phyloP scores from a whole-genome alignment of 1,140 invertebrate species.

The Nephotettix cincticeps region DNA sequence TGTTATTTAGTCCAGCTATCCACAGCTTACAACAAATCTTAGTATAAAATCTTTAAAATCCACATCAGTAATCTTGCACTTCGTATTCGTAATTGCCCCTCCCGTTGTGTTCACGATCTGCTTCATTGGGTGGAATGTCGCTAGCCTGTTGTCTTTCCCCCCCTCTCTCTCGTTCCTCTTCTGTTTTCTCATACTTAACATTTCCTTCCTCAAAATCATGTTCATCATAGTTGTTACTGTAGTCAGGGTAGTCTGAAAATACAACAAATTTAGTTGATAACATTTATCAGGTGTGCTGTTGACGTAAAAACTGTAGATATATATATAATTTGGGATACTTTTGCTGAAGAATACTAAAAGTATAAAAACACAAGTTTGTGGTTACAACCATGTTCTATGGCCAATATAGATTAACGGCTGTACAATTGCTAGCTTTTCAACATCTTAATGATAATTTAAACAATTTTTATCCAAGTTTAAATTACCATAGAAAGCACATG shows the following conservation, averaged over 20 bases:
- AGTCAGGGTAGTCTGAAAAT: conserved; percentile 66
- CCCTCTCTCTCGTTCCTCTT: conserved; percentile 45
- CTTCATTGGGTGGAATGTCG: conserved; percentile 2
- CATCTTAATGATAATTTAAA: no score
- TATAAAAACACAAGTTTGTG: no score
- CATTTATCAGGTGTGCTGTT: no score
- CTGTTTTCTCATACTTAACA: conserved; percentile 64
- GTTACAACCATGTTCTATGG: no score
- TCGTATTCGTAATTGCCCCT: conserved; percentile 24
- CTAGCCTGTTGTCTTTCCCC: not conserved
- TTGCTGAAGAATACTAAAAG: no score
- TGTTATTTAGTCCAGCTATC: not conserved
- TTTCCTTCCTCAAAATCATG: conserved; percentile 54
- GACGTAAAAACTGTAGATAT: no score
- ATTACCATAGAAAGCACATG: no score
- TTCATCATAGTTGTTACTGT: conserved; percentile 50
- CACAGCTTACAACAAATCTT: conserved; percentile 1
- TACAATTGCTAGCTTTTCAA: no score
- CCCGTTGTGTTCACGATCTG: conserved; percentile 9
- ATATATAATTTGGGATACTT: no score
- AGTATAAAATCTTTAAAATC: not conserved
- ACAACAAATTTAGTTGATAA: no score
- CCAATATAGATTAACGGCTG: no score
- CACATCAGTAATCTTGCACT: conserved; percentile 21
- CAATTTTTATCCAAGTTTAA: no score